Evolutionary conservation across 2,888 invertebrate species (phyloP).

Genomic region (Cheilosia scutellata): DNA sequence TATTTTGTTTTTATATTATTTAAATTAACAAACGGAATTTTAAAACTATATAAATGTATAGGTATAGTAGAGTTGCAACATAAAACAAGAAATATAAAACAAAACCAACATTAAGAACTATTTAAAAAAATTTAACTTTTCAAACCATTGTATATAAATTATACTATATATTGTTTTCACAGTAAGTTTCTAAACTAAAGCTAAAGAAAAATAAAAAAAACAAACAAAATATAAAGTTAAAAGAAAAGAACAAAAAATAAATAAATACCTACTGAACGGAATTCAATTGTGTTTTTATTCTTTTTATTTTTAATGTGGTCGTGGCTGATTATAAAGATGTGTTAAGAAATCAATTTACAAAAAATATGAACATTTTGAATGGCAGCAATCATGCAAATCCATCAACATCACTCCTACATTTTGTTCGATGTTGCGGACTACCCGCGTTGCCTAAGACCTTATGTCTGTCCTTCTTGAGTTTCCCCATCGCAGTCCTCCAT

Average conservation of each 20-base stretch:
- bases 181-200: slow-evolving; percentile 72
- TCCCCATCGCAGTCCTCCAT: too few relatives aligned
- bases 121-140: slow-evolving; percentile 48
- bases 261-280: slow-evolving; percentile 68
- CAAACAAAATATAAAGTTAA: slow-evolving; percentile 38
- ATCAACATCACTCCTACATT: too few relatives aligned
- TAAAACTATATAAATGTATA: slow-evolving; percentile 35
- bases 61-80: slow-evolving; percentile 55
- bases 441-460: too few relatives aligned
- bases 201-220: slow-evolving; percentile 53
- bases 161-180: slow-evolving; percentile 74
- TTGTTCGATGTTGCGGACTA: too few relatives aligned
- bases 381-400: too few relatives aligned
- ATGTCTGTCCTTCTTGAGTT: too few relatives aligned
- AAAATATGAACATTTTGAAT: too few relatives aligned
- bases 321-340: too few relatives aligned
- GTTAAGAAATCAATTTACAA: too few relatives aligned
- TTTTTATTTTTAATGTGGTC: background rate
- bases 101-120: slow-evolving; percentile 16
- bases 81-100: slow-evolving; percentile 13
- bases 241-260: slow-evolving; percentile 46
- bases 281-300: background rate
- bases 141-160: slow-evolving; percentile 73
- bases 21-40: slow-evolving; percentile 63
- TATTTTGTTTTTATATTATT: slow-evolving; percentile 50